Base-by-base conservation (phyloP, 1,140 invertebrate species). In the Papilio helenus region DNA sequence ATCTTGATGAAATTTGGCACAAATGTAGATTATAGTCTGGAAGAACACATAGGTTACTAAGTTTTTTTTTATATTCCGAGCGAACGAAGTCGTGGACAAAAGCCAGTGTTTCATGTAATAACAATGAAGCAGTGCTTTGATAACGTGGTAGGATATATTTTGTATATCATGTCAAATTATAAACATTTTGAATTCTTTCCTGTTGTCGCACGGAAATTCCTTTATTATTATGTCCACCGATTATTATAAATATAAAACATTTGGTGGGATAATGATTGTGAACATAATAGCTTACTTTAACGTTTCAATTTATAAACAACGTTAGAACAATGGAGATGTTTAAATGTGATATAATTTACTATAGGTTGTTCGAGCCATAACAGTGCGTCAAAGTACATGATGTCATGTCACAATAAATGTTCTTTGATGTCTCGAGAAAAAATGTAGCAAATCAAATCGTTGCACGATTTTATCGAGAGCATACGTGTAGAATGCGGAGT, bases 311-410 rank as follows among this genome's bases (percentile, higher is more conserved):
- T 68, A 74, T 74, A 46, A 74, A 26, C 20, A 74, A 74, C 44
- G 44, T 44, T 46, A 14, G 9, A 46, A 74, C 72, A 74, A 74
- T 46, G 42, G 72, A 29, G 23, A 51, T 74, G 72, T 74, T 74
- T 74, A 74, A 49, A 49, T 46, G 20, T 46, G 39, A 73, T 73
- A 44, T 26, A 74, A 74, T 74, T 74, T 74, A 74, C 44, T 74
- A 74, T 49, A 46, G 72, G 44, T 46, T 18, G 42, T 18, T n/a
- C 29, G 39, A 26, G 23, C 42, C 72, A 74, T 74, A 74, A 74
- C 72, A 74, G 20, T 49, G 18, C 42, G 42, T 49, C 72, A 49
- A 74, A 49, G 26, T 23, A n/a, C 10, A 51, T 74, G 39, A 74
- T 16, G 14, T 74, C 72, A 74, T 74, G 14, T 8, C 26, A 68